A percentile compares a stretch with the other conserved stretches of the same genome.
phyloP scores from a whole-genome alignment of 2,113 vertebrate species.

The Odocoileus hemionus region DNA sequence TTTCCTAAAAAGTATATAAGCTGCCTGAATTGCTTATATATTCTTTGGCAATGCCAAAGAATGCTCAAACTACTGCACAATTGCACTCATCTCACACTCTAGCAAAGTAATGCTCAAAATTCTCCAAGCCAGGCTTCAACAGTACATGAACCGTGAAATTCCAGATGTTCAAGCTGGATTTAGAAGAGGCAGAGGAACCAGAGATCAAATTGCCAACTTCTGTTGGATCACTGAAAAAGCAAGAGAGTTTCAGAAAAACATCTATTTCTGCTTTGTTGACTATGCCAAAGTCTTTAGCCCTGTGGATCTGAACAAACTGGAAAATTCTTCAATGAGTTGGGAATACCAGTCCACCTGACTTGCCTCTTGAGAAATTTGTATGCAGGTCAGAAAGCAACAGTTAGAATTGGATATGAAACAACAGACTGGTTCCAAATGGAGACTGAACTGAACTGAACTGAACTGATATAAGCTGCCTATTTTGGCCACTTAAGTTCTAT shows the following conservation, averaged over 20 bases:
- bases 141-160: not conserved
- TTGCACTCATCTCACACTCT: not conserved
- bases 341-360: not conserved
- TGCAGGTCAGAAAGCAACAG: not conserved
- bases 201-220: not conserved
- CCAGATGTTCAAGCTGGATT: not conserved
- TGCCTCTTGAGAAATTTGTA: not conserved
- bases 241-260: not conserved
- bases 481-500: not conserved
- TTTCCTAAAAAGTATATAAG: not conserved
- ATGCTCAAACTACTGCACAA: not conserved
- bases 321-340: not conserved
- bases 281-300: not conserved
- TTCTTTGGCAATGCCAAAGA: not conserved
- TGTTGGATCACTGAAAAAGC: not conserved
- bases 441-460: not conserved
- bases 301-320: not conserved
- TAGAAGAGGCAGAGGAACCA: not conserved
- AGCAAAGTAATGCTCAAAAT: not conserved
- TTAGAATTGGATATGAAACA: not conserved
- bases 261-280: not conserved
- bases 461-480: not conserved
- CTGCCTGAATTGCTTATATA: not conserved
- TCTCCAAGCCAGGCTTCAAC: not conserved
- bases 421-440: not conserved